These are phyloP conservation scores for Euplagia quadripunctaria DNA, from an alignment of 2,888 invertebrate genomes.

Conservation along the genomic window DNA sequence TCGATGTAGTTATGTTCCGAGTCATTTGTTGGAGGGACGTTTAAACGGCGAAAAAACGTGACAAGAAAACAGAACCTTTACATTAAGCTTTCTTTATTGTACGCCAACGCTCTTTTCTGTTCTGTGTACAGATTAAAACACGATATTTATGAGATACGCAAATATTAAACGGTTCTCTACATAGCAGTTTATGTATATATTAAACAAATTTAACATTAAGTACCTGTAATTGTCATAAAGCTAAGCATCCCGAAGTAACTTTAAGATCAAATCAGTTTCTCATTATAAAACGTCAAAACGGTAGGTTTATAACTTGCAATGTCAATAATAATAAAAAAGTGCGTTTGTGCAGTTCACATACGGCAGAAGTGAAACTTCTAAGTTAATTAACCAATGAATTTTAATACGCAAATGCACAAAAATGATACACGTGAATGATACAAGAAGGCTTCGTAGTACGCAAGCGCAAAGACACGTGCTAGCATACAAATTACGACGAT, in stretches of 20 bases:
- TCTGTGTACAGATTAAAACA: constrained; percentile 77
- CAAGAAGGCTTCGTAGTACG: no score
- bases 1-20: constrained; percentile 76
- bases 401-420: no score
- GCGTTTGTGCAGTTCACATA: no score
- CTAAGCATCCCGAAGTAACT: background rate
- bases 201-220: background rate
- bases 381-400: no score
- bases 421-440: no score
- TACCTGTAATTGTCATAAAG: background rate
- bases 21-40: constrained; percentile 79
- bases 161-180: constrained; percentile 51
- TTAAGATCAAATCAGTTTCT: background rate
- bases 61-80: constrained; percentile 80
- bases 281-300: background rate
- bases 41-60: constrained; percentile 83
- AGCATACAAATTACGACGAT: no score
- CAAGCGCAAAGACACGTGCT: no score
- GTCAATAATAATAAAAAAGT: no score
- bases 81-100: constrained; percentile 80
- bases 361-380: no score
- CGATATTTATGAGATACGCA: constrained; percentile 67
- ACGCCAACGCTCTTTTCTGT: constrained; percentile 70
- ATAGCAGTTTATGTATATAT: constrained; percentile 19
- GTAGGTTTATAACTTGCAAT: background rate